Evolutionary conservation across 2,888 invertebrate genomes (phyloP).

Genomic region (Sceliomorpha sp.): DNA sequence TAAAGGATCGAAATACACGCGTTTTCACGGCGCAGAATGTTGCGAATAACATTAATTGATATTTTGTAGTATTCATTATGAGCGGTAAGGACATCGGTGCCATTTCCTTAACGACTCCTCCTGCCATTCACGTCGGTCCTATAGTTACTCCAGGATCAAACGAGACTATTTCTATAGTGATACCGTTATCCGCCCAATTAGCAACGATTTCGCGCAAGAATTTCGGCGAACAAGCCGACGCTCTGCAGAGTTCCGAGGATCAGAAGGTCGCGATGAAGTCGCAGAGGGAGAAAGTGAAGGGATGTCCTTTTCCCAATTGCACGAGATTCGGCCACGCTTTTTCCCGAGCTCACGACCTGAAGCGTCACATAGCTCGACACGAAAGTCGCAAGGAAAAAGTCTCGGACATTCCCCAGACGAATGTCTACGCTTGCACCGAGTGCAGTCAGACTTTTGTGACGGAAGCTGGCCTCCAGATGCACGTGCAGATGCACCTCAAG

Average conservation of each 20-base stretch:
- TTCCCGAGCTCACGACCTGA: slow-evolving; percentile 75
- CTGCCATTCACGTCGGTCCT: slow-evolving; percentile 72
- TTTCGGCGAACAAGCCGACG: slow-evolving; percentile 58
- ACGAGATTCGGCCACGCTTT: slow-evolving; percentile 74
- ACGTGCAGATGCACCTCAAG: slow-evolving; percentile 57
- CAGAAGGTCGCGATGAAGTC: slow-evolving; percentile 20
- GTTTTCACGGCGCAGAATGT: too few relatives aligned
- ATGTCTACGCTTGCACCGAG: slow-evolving; percentile 61
- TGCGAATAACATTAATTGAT: too few relatives aligned
- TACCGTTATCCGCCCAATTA: slow-evolving; percentile 73
- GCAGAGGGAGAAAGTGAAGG: slow-evolving; percentile 71
- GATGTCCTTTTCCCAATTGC: slow-evolving; percentile 76
- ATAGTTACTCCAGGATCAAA: slow-evolving; percentile 71
- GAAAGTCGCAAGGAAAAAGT: slow-evolving; percentile 72
- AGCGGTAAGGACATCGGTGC: slow-evolving; percentile 62
- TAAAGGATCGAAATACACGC: too few relatives aligned
- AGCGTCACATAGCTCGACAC: slow-evolving; percentile 75
- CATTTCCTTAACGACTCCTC: slow-evolving; percentile 67
- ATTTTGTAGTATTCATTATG: slow-evolving; percentile 51
- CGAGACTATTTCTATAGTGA: slow-evolving; percentile 75
- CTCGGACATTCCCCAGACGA: slow-evolving; percentile 48
- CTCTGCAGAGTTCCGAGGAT: too few relatives aligned
- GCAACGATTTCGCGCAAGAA: slow-evolving; percentile 66
- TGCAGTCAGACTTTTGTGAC: slow-evolving; percentile 62
- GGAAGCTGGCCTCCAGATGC: slow-evolving; percentile 58